Base-by-base conservation (phyloP, 2,797 vertebrate species). In the Ctenopoma kingsleyae region DNA sequence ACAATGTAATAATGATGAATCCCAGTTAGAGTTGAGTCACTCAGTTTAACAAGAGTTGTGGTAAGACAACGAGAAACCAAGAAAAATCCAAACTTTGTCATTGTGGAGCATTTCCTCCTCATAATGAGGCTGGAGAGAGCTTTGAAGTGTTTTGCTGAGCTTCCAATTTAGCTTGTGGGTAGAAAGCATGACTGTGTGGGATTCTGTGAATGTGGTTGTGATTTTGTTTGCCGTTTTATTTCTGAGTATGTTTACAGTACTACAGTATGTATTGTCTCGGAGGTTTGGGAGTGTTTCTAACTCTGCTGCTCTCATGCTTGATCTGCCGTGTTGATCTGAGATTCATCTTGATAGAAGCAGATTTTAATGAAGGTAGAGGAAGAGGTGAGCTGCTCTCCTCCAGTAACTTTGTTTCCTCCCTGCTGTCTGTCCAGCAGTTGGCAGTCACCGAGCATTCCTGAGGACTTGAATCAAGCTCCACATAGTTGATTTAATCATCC, bases 401-500 rank as follows among this genome's bases (percentile, higher is more conserved):
- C 76, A 83, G 72, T 82, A 89, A 94, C 93, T 94, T 83, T 88
- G 94, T 92, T 94, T 87, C 93, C 92, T 93, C 89, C 90, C 82
- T 94, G 94, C 95, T 95, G 90, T 89, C 92, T 88, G 87, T 96
- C 95, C 95, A 96, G 95, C 90, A 90, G 89, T 94, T 98, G 97
- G 97, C 96, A 95, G 92, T 74, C 81, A 89, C 87, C 80, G 65
- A 85, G 86, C 96, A 98, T 98, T 98, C 97, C 96, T 97, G 87
- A 94, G 95, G 94, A 96, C 95, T 97, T 96, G 95, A 96, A 97
- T 96, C 96, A 96, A 96, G 96, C 94, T 87, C 95, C 94, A 95
- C 95, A 98, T 96, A 96, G 95, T 97, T 97, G 95, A 96, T 97
- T 96, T 96, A 98, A 98, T 97, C 96, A 95, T 95, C 95, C 94